Conservation (phyloP, 1,140 invertebrate species). For the Drosophila simulans region DNA sequence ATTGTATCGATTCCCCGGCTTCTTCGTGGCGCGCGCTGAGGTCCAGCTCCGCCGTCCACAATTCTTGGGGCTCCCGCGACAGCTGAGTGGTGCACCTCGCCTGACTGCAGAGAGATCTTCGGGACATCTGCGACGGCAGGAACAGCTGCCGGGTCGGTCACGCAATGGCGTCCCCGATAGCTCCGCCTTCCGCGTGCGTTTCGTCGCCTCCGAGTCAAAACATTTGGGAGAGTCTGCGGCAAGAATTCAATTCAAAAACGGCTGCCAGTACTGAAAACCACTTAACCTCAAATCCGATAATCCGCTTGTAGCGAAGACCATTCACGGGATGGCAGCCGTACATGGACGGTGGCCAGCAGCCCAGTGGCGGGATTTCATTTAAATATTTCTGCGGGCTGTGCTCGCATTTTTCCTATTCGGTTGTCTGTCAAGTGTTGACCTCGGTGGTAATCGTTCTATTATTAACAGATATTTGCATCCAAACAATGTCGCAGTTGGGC, state of each 20-base stretch:
- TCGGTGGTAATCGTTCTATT: conserved; percentile 75
- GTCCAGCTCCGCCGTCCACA: conserved; percentile 22
- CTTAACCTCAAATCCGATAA: conserved; percentile 82
- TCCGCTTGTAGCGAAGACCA: conserved; percentile 78
- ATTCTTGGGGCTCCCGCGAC: conserved; percentile 63
- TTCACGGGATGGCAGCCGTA: conserved; percentile 46
- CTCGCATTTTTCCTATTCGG: background rate
- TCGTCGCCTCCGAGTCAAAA: conserved; percentile 69
- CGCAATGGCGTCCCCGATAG: conserved; percentile 66
- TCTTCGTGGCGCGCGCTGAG: conserved; percentile 57
- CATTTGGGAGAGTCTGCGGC: conserved; percentile 61
- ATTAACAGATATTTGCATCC: conserved; percentile 66
- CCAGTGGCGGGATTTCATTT: conserved; percentile 58
- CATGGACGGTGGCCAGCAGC: background rate
- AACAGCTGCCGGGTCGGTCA: conserved; percentile 41
- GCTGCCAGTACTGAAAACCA: conserved; percentile 61
- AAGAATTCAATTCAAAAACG: conserved; percentile 44
- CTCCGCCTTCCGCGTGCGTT: conserved; percentile 63
- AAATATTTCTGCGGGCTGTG: conserved; percentile 58
- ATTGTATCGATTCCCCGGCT: conserved; percentile 30
- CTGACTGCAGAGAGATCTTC: background rate
- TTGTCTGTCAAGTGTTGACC: conserved; percentile 73
- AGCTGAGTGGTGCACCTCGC: conserved; percentile 33
- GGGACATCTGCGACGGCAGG: conserved; percentile 27
- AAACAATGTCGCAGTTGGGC: conserved; percentile 68